A percentile compares a stretch with the other conserved stretches of the same genome.
These are phyloP conservation scores for Cinclus cinclus DNA, from an alignment of 2,113 vertebrate genomes.

Conservation along the genomic window DNA sequence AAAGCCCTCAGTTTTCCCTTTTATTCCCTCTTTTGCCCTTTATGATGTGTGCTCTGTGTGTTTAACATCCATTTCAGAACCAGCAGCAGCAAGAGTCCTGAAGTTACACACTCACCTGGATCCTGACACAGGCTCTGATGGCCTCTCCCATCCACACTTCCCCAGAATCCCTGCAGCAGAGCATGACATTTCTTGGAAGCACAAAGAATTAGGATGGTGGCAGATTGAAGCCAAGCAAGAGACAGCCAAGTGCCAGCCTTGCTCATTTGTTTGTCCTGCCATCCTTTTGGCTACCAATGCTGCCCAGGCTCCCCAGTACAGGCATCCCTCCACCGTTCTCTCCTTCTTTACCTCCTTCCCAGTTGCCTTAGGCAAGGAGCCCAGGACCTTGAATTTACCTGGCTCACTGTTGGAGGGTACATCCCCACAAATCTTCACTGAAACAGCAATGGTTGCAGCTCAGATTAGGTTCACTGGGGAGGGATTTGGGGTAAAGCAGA, in stretches of 20 bases:
- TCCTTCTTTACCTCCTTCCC: not conserved
- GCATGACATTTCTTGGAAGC: not conserved
- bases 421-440: not conserved
- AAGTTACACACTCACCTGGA: rapidly evolving
- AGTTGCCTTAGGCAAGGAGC: not conserved
- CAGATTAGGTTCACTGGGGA: not conserved
- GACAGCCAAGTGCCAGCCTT: not conserved
- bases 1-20: not conserved
- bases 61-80: not conserved
- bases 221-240: not conserved
- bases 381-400: not conserved
- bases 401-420: not conserved
- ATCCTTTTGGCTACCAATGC: not conserved
- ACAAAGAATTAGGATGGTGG: not conserved
- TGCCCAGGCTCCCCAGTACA: not conserved
- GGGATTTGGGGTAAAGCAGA: not conserved
- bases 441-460: not conserved
- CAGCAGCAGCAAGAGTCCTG: not conserved
- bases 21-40: not conserved
- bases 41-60: rapidly evolving
- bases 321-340: not conserved
- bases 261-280: rapidly evolving
- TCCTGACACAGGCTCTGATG: not conserved
- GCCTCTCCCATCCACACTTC: not conserved
- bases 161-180: not conserved